Percentiles rank a stretch among this genome's conserved stretches.
These are phyloP conservation scores for Pteropus alecto DNA, from an alignment of 2,113 vertebrate species.

Conservation along the genomic window DNA sequence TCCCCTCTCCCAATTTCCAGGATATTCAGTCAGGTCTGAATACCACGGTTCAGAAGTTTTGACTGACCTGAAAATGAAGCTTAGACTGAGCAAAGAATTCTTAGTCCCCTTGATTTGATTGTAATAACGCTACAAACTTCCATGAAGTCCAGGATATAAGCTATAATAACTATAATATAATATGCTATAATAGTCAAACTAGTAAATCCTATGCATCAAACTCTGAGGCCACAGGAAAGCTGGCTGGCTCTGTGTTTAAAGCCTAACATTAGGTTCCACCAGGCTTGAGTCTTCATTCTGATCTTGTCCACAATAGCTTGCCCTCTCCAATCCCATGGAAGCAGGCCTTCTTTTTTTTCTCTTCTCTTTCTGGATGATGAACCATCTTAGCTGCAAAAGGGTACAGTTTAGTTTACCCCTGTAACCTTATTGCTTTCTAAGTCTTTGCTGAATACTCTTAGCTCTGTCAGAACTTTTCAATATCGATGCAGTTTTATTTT, in stretches of 20 bases:
- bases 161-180: too few species aligned
- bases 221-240: not conserved
- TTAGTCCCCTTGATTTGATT: not conserved
- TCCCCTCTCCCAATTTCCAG: fast-evolving
- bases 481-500: not conserved
- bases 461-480: not conserved
- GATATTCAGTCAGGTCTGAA: not conserved
- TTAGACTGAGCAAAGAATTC: not conserved
- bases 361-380: not conserved
- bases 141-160: not conserved
- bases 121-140: not conserved
- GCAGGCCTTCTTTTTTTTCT: not conserved
- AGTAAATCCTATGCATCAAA: not conserved
- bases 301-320: not conserved
- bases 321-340: not conserved
- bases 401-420: not conserved
- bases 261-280: too few species aligned
- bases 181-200: not conserved
- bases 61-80: not conserved
- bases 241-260: not conserved
- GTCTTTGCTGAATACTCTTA: not conserved
- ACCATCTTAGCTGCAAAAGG: not conserved
- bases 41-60: not conserved
- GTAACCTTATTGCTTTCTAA: not conserved
- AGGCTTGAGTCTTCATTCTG: not conserved